A percentile compares a stretch with the other conserved stretches of the same genome.
phyloP scores from a whole-genome alignment of 2,888 invertebrate species.

The Standfussiana lucernea region DNA sequence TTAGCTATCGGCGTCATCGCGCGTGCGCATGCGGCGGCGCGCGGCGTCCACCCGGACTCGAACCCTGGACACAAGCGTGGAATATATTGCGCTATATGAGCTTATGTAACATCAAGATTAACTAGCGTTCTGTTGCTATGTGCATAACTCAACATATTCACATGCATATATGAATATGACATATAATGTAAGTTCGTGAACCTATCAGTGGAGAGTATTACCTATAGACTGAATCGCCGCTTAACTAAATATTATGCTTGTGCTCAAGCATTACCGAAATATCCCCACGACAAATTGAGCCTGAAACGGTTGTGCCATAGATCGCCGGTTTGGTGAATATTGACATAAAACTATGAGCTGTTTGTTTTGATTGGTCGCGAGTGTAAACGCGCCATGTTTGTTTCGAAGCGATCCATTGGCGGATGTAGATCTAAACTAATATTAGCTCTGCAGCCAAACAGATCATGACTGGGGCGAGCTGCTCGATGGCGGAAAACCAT shows the following conservation, averaged over 20 bases:
- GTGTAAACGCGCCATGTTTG: constrained; percentile 26
- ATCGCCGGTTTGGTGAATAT: constrained; percentile 6
- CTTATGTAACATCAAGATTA: constrained; percentile 33
- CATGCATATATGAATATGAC: background rate
- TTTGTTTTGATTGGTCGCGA: constrained; percentile 29
- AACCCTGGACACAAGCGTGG: constrained; percentile 30
- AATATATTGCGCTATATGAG: constrained; percentile 50
- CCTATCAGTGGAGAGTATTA: background rate
- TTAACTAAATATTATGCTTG: constrained; percentile 10
- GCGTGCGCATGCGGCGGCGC: constrained; percentile 33
- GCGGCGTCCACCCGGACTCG: constrained; percentile 17
- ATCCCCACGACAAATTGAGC: background rate
- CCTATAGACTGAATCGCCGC: background rate
- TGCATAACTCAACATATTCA: constrained; percentile 13
- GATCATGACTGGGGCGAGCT: background rate
- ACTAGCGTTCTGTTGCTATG: constrained; percentile 2
- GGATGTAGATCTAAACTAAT: constrained; percentile 56
- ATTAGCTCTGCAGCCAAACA: constrained; percentile 36
- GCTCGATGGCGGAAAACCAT: background rate
- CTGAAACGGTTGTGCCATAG: background rate
- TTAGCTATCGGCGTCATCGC: constrained; percentile 47
- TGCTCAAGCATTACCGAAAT: background rate
- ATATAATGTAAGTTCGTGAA: background rate
- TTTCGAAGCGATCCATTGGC: constrained; percentile 35
- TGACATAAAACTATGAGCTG: constrained; percentile 33